phyloP scores from a whole-genome alignment of 2,113 vertebrate species.

The Mellivora capensis region DNA sequence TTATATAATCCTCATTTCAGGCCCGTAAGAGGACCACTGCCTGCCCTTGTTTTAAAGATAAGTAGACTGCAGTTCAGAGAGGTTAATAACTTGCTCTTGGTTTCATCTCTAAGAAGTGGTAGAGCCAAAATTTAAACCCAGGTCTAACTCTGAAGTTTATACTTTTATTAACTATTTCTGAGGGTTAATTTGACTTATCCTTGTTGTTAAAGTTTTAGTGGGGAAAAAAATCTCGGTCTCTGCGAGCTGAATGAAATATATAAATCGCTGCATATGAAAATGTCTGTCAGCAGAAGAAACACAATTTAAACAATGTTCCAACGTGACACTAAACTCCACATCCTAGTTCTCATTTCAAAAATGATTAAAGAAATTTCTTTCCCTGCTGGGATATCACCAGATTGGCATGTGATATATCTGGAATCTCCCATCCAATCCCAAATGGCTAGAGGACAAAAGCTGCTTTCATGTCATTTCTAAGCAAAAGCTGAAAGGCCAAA shows the following conservation, averaged over 20 bases:
- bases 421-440: neutral
- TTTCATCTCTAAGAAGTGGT: neutral
- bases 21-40: neutral
- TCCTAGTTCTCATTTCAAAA: constrained; percentile 9
- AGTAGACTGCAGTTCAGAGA: neutral
- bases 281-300: neutral
- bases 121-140: neutral
- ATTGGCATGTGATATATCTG: neutral
- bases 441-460: constrained; percentile 29
- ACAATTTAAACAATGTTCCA: neutral
- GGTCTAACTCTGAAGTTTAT: neutral
- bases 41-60: neutral
- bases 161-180: neutral
- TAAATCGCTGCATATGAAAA: neutral
- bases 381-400: neutral
- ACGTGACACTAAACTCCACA: neutral
- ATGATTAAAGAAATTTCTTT: neutral
- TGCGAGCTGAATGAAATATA: neutral
- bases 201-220: neutral
- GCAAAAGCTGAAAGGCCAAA: constrained; percentile 35
- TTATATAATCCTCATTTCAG: neutral
- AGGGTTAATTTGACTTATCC: neutral
- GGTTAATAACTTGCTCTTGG: neutral
- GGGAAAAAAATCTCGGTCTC: neutral
- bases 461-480: constrained; percentile 47